Evolutionary conservation across 2,888 invertebrate species (phyloP).

Genomic region (Caradrina kadenii): DNA sequence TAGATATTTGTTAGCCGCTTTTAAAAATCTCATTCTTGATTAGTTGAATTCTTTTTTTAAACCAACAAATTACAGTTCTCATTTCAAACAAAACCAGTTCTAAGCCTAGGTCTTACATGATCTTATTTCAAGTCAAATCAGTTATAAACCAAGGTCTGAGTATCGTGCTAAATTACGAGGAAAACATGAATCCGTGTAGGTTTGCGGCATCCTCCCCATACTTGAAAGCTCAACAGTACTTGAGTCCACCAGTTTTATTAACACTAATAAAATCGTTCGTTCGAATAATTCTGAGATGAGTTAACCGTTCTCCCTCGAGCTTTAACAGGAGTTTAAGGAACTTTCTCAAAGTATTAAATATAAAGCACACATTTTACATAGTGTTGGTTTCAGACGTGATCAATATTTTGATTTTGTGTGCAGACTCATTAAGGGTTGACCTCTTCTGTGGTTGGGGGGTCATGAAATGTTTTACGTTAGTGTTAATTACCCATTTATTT

Average conservation of each 20-base stretch:
- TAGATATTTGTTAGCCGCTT: neutral
- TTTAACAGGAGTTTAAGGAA: constrained; percentile 39
- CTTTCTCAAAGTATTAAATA: constrained; percentile 34
- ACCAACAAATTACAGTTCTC: too few species aligned
- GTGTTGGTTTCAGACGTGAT: constrained; percentile 1
- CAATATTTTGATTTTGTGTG: constrained; percentile 2
- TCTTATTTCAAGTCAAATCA: neutral
- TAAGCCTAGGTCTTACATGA: neutral
- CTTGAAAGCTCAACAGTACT: constrained; percentile 50
- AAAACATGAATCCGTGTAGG: constrained; percentile 18
- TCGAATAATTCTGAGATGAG: constrained; percentile 61
- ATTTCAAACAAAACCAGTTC: neutral
- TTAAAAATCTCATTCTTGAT: neutral
- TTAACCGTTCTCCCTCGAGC: constrained; percentile 34
- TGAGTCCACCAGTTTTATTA: constrained; percentile 59
- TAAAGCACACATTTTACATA: constrained; percentile 1
- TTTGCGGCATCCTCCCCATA: constrained; percentile 29
- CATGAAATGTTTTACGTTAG: neutral
- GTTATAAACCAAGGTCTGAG: constrained; percentile 1
- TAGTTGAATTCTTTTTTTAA: neutral
- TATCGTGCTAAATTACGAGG: neutral
- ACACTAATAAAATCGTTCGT: constrained; percentile 64
- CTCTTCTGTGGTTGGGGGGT: neutral
- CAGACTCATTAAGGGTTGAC: neutral
- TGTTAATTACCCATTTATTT: too few species aligned